Evolutionary conservation across 2,113 vertebrate species (phyloP).

Genomic region (Piaya cayana): DNA sequence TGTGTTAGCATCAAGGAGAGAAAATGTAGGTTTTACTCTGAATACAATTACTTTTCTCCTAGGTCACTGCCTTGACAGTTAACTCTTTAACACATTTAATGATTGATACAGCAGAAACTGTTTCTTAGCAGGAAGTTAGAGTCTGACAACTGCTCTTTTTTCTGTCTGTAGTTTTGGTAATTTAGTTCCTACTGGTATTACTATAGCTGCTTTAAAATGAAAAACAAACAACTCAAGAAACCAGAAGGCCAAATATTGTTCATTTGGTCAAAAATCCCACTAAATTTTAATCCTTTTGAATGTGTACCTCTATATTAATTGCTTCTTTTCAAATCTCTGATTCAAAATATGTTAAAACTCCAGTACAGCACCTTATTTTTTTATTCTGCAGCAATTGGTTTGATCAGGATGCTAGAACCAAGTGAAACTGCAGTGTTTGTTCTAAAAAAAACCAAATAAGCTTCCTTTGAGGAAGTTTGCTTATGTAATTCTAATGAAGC

Average conservation of each 20-base stretch:
- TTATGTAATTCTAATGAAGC: not conserved
- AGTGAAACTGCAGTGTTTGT: not conserved
- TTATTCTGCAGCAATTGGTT: not conserved
- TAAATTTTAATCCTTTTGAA: not conserved
- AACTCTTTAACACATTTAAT: not conserved
- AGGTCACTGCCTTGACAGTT: not conserved
- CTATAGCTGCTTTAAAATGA: not conserved
- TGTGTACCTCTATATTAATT: not conserved
- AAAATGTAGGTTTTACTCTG: not conserved
- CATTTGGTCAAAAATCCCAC: not conserved
- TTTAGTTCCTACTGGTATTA: not conserved
- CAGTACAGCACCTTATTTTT: not conserved
- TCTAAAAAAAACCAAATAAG: not conserved
- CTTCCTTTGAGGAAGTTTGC: not conserved
- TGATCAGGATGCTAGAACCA: not conserved
- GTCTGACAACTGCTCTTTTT: not conserved
- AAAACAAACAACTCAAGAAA: not conserved
- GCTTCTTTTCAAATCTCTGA: not conserved
- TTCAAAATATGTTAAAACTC: not conserved
- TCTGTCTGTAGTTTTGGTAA: not conserved
- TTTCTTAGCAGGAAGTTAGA: not conserved
- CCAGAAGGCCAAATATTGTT: not conserved
- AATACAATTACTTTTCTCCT: not conserved
- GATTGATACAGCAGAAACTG: not conserved
- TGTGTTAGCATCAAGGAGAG: not conserved